A percentile compares a stretch with the other conserved stretches of the same genome.
Conservation (phyloP, 2,113 vertebrate species). For the Forbesichthys agassizii region DNA sequence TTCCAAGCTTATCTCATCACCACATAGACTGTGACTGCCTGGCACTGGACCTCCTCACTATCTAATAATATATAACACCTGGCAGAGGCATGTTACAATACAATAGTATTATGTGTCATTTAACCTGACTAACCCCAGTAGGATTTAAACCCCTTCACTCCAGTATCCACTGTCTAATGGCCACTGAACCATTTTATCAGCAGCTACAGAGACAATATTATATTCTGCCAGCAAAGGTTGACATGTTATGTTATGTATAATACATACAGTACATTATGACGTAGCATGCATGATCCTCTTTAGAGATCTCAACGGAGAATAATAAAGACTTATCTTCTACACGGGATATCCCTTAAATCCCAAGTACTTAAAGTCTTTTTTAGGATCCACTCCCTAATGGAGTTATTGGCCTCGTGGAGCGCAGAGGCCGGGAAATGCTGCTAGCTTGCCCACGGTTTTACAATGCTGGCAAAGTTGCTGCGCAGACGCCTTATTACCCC, state of each 20-base stretch:
- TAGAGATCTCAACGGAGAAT: slow-evolving; percentile 8
- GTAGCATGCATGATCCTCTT: slow-evolving; percentile 16
- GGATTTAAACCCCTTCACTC: slow-evolving; percentile 6
- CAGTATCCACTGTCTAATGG: background rate
- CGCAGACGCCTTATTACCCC: slow-evolving; percentile 20
- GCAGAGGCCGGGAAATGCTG: slow-evolving; percentile 16
- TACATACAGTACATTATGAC: background rate
- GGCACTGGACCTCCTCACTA: slow-evolving; percentile 4
- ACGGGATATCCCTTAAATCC: background rate
- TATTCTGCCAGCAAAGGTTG: slow-evolving; percentile 14
- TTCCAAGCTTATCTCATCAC: background rate
- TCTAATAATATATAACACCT: slow-evolving; percentile 7
- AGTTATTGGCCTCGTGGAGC: slow-evolving; percentile 22
- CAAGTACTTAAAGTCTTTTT: slow-evolving; percentile 36
- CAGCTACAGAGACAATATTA: background rate
- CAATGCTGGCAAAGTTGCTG: slow-evolving; percentile 17
- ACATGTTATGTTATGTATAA: background rate
- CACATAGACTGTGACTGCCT: background rate
- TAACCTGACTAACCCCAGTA: background rate
- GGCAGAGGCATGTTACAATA: background rate
- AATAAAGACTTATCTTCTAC: background rate
- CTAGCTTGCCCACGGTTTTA: slow-evolving; percentile 28
- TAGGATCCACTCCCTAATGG: slow-evolving; percentile 37
- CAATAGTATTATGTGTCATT: slow-evolving; percentile 10
- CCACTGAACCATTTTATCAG: slow-evolving; percentile 22